Percentiles rank a stretch among this genome's conserved stretches.
Evolutionary conservation across 2,888 invertebrate genomes (phyloP).

Genomic region (Temnothorax ravouxi): DNA sequence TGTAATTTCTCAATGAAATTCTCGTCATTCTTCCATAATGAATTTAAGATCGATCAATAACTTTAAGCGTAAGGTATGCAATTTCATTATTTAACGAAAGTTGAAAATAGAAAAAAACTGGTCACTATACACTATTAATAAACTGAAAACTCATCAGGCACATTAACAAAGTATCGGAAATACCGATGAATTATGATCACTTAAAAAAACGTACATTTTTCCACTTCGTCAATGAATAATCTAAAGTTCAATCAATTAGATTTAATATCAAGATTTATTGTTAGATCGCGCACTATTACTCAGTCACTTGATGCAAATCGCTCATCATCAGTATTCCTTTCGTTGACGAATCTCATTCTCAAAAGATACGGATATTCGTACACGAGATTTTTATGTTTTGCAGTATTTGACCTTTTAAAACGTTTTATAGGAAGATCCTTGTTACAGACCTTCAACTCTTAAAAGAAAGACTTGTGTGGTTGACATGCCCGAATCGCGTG

Average conservation of each 20-base stretch:
- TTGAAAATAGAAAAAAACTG: neutral
- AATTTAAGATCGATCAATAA: neutral
- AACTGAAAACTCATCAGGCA: neutral
- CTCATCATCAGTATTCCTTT: neutral
- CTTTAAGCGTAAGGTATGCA: neutral
- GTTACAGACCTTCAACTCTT: neutral
- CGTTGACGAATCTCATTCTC: neutral
- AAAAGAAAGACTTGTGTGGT: neutral
- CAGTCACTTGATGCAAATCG: conserved; percentile 5
- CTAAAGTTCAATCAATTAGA: neutral
- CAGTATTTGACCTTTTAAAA: neutral
- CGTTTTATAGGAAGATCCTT: neutral
- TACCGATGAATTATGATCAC: neutral
- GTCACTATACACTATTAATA: neutral
- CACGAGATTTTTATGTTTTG: neutral
- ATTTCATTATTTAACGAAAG: neutral
- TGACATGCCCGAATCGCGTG: neutral
- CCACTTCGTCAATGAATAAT: neutral
- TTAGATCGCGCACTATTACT: neutral
- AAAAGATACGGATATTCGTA: neutral
- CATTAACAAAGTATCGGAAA: neutral
- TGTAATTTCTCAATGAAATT: neutral
- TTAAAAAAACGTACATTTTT: neutral
- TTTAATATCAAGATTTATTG: neutral
- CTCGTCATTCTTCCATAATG: neutral